A percentile compares a stretch with the other conserved stretches of the same genome.
Conservation (phyloP, 2,113 vertebrate species). For the Plecturocebus donacophilus region DNA sequence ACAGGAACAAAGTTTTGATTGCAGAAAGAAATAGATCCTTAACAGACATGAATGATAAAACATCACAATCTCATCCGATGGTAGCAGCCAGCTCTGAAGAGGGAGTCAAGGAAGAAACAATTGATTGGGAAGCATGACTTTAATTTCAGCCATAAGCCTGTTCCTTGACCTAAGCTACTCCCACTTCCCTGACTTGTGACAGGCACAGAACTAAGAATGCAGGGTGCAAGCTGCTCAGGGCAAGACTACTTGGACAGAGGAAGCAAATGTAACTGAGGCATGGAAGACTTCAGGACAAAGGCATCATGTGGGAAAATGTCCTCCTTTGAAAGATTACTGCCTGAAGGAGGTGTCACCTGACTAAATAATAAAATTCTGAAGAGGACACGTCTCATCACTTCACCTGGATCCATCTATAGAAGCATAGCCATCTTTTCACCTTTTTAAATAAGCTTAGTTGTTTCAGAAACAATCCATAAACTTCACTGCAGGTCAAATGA, state of each 20-base stretch:
- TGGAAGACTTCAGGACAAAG: not conserved
- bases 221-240: not conserved
- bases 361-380: not conserved
- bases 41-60: slow-evolving; percentile 76
- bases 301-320: not conserved
- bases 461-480: not conserved
- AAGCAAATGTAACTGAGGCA: not conserved
- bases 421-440: not conserved
- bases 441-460: not conserved
- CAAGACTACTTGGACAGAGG: too few relatives aligned
- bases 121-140: not conserved
- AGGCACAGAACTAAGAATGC: not conserved
- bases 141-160: not conserved
- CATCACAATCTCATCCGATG: slow-evolving; percentile 42
- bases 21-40: slow-evolving; percentile 74
- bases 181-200: not conserved
- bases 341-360: not conserved
- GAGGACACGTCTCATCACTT: not conserved
- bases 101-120: not conserved
- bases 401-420: not conserved
- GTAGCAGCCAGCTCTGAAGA: slow-evolving; percentile 43
- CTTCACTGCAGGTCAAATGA: not conserved
- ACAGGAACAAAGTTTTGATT: slow-evolving; percentile 74
- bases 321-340: not conserved
- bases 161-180: not conserved